phyloP scores from a whole-genome alignment of 92 coral and sea anemone species.

The Paramuricea clavata region DNA sequence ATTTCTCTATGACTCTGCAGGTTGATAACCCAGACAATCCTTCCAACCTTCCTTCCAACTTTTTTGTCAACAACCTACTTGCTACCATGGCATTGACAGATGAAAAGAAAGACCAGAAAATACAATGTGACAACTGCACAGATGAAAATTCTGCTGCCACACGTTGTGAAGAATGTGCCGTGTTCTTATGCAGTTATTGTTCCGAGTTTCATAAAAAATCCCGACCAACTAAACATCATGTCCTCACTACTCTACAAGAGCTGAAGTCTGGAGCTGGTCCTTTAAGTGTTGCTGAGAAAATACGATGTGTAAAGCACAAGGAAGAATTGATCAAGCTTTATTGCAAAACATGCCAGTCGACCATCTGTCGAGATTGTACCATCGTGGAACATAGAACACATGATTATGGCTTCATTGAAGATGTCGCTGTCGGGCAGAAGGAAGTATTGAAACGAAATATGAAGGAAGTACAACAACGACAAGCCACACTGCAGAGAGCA shows the following conservation, averaged over 20 bases:
- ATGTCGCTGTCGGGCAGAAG: conserved; percentile 61
- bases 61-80: conserved; percentile 74
- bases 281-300: conserved; percentile 52
- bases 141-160: conserved; percentile 63
- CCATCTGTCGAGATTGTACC: conserved; percentile 75
- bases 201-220: conserved; percentile 72
- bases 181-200: conserved; percentile 76
- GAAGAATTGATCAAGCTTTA: conserved; percentile 70
- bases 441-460: background rate
- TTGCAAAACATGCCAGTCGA: conserved; percentile 71
- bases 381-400: conserved; percentile 79
- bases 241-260: conserved; percentile 70
- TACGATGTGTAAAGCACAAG: conserved; percentile 70
- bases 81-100: conserved; percentile 46
- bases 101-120: background rate
- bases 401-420: conserved; percentile 61
- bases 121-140: conserved; percentile 74
- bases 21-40: conserved; percentile 40
- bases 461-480: background rate
- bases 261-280: conserved; percentile 38
- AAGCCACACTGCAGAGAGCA: conserved; percentile 2
- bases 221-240: conserved; percentile 51
- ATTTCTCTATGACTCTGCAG: background rate
- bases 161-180: conserved; percentile 70
- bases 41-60: conserved; percentile 69